These are phyloP conservation scores for Salticus scenicus DNA, from an alignment of 2,888 invertebrate species.

Conservation along the genomic window DNA sequence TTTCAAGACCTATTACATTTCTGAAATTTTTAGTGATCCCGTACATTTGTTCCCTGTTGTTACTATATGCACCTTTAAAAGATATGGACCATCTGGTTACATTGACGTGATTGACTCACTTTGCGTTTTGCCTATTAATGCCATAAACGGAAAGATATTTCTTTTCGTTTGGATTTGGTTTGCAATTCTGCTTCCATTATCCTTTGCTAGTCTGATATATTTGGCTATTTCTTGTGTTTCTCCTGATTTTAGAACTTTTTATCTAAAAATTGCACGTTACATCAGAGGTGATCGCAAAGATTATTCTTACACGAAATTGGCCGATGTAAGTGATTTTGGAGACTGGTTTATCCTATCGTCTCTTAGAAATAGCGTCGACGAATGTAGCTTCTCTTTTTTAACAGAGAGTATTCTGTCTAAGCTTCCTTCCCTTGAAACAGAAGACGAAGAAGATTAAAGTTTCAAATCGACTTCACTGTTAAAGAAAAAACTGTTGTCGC, in stretches of 20 bases:
- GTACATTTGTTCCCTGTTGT: slow-evolving; percentile 72
- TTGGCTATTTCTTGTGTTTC: neutral
- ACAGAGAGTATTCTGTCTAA: neutral
- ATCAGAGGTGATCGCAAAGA: neutral
- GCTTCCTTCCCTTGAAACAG: neutral
- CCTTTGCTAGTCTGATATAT: slow-evolving; percentile 19
- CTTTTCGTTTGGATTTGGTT: slow-evolving; percentile 72
- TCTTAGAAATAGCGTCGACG: slow-evolving; percentile 27
- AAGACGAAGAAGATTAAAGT: neutral
- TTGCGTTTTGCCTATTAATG: slow-evolving; percentile 72
- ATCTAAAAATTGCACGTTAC: too few species aligned
- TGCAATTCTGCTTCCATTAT: slow-evolving; percentile 45
- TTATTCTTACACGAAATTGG: neutral
- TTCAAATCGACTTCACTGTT: too few species aligned
- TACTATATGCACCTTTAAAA: slow-evolving; percentile 71
- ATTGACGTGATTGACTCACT: slow-evolving; percentile 71
- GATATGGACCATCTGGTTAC: slow-evolving; percentile 71
- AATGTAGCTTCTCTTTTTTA: neutral
- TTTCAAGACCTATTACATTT: slow-evolving; percentile 77
- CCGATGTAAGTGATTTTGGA: slow-evolving; percentile 19
- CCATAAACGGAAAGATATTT: slow-evolving; percentile 72
- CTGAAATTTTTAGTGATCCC: slow-evolving; percentile 81
- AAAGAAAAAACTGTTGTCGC: too few species aligned
- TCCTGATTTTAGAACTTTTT: slow-evolving; percentile 4
- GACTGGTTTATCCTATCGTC: slow-evolving; percentile 49